These are phyloP conservation scores for Chrosomus eos DNA, from an alignment of 2,797 vertebrate genomes.

Conservation along the genomic window DNA sequence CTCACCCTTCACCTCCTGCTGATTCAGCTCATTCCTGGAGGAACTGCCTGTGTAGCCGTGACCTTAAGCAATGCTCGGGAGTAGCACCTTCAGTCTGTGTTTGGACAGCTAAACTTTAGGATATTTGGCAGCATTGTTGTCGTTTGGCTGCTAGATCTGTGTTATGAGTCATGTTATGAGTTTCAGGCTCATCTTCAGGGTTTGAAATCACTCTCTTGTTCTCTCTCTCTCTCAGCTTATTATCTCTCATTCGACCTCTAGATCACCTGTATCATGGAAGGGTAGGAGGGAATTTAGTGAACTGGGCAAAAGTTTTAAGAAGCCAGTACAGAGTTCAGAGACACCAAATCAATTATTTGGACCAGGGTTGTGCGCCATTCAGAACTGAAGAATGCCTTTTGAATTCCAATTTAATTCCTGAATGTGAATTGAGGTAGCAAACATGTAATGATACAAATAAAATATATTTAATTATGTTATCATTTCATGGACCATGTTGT, in stretches of 20 bases:
- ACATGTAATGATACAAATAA: too few relatives aligned
- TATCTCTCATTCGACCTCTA: slow-evolving; percentile 2
- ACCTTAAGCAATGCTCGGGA: slow-evolving; percentile 9
- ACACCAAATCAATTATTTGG: slow-evolving; percentile 21
- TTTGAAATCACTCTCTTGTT: background rate
- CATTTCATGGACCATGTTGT: background rate
- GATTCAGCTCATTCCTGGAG: slow-evolving; percentile 32
- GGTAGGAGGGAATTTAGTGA: background rate
- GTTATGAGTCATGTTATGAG: slow-evolving; percentile 26
- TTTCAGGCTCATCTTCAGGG: slow-evolving; percentile 3
- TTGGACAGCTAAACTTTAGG: slow-evolving; percentile 30
- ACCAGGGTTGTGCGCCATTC: background rate
- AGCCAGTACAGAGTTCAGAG: slow-evolving; percentile 15
- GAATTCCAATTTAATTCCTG: background rate
- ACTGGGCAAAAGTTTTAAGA: background rate
- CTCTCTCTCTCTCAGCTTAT: background rate
- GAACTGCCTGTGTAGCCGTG: slow-evolving; percentile 30
- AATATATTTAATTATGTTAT: background rate
- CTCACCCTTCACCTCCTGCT: slow-evolving; percentile 37
- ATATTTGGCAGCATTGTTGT: slow-evolving; percentile 26
- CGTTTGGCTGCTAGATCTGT: slow-evolving; percentile 7
- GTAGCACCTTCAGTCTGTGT: slow-evolving; percentile 18
- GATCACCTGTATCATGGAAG: background rate
- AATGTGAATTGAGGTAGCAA: background rate
- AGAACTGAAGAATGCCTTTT: background rate